These are phyloP conservation scores for Sparus aurata DNA, from an alignment of 2,797 vertebrate species.

Conservation along the genomic window DNA sequence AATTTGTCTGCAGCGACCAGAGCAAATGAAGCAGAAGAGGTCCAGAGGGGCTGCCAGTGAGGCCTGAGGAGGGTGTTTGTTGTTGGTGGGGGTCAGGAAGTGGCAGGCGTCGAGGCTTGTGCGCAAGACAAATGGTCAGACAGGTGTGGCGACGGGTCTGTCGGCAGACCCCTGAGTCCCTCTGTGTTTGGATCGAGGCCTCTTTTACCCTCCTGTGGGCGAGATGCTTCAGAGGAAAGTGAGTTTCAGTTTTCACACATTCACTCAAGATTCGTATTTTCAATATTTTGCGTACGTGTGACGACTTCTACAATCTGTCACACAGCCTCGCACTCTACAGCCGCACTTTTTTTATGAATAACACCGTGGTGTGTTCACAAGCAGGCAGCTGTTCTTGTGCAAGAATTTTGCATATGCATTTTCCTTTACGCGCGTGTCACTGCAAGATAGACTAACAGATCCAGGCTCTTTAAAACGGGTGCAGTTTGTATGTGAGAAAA, in stretches of 20 bases:
- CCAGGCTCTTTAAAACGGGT: conserved; percentile 37
- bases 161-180: conserved; percentile 15
- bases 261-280: not conserved
- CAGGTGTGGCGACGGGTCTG: conserved; percentile 70
- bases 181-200: conserved; percentile 45
- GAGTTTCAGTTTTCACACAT: conserved; percentile 13
- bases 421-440: conserved; percentile 11
- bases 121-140: conserved; percentile 76
- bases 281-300: not conserved
- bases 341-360: conserved; percentile 36
- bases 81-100: conserved; percentile 44
- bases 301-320: not conserved
- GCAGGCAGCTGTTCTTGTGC: conserved; percentile 55
- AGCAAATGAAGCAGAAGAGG: conserved; percentile 36
- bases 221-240: conserved; percentile 3
- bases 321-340: not conserved
- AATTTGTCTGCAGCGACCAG: conserved; percentile 22
- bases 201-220: conserved; percentile 5
- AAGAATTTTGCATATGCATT: conserved; percentile 59
- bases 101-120: conserved; percentile 51
- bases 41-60: conserved; percentile 25
- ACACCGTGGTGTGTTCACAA: conserved; percentile 25
- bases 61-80: conserved; percentile 26
- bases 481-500: conserved; percentile 58
- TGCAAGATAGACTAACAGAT: conserved; percentile 12